Conservation (phyloP, 2,888 invertebrate genomes). For the Morpho helenor region DNA sequence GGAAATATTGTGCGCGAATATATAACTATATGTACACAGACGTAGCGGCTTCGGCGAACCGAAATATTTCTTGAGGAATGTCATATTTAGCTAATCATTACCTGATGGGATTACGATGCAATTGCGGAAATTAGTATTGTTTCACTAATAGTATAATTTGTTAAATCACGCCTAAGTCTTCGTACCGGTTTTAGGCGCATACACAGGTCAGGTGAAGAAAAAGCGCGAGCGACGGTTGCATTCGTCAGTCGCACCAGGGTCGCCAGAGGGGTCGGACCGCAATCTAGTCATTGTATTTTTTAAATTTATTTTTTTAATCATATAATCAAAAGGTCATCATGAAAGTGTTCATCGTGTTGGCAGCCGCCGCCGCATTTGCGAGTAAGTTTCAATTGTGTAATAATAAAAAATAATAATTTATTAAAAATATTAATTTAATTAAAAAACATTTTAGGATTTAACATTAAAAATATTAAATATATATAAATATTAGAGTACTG, state of each 20-base stretch:
- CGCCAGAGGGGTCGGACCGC: slow-evolving; percentile 66
- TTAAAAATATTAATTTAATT: background rate
- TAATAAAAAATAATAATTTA: background rate
- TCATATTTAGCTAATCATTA: slow-evolving; percentile 11
- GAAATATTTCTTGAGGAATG: slow-evolving; percentile 7
- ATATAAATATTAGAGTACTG: too few relatives aligned
- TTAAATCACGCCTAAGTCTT: slow-evolving; percentile 62
- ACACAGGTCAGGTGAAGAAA: slow-evolving; percentile 66
- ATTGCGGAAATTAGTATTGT: slow-evolving; percentile 51
- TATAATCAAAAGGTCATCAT: slow-evolving; percentile 64
- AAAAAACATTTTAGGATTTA: too few relatives aligned
- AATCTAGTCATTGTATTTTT: slow-evolving; percentile 70
- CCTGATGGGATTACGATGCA: slow-evolving; percentile 31
- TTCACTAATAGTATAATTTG: slow-evolving; percentile 58
- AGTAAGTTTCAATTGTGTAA: slow-evolving; percentile 51
- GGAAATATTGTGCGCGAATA: slow-evolving; percentile 4
- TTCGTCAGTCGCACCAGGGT: slow-evolving; percentile 70
- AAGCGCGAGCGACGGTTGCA: slow-evolving; percentile 63
- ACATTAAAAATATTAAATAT: too few relatives aligned
- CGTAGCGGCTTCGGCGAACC: background rate
- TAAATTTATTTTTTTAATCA: slow-evolving; percentile 40
- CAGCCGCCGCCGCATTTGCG: slow-evolving; percentile 66
- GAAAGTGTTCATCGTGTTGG: slow-evolving; percentile 75
- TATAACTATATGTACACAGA: background rate
- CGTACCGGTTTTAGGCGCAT: slow-evolving; percentile 64